Conservation (phyloP, 2,113 vertebrate genomes). For the Steatornis caripensis region DNA sequence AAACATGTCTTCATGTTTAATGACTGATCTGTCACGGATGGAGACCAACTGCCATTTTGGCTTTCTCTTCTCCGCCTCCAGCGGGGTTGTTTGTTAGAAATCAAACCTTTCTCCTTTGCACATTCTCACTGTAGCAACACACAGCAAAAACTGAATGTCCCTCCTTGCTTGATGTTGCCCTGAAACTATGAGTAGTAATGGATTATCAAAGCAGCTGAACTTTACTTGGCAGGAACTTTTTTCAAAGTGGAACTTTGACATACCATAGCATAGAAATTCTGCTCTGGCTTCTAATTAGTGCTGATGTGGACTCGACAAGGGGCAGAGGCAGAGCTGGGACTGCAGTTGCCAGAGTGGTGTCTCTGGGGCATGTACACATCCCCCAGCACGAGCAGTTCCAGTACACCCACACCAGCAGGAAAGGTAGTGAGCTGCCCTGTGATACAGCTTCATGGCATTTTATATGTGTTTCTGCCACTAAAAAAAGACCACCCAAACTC, state of each 20-base stretch:
- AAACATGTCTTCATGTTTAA: background rate
- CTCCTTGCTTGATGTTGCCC: background rate
- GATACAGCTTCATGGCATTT: background rate
- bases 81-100: background rate
- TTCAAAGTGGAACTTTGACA: background rate
- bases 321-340: background rate
- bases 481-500: background rate
- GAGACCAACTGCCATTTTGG: background rate
- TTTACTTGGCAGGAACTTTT: background rate
- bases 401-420: background rate
- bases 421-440: background rate
- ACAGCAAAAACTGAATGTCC: rapidly evolving
- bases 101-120: background rate
- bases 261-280: background rate
- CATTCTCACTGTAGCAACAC: background rate
- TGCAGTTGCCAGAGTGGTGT: background rate
- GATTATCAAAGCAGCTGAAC: background rate
- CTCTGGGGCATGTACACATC: too few relatives aligned
- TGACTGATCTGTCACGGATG: background rate
- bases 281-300: background rate
- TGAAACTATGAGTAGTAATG: background rate
- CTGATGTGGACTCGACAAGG: background rate
- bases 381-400: background rate
- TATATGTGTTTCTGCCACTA: background rate
- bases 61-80: background rate